Base-by-base conservation (phyloP, 1,140 invertebrate species). In the Polyergus mexicanus region DNA sequence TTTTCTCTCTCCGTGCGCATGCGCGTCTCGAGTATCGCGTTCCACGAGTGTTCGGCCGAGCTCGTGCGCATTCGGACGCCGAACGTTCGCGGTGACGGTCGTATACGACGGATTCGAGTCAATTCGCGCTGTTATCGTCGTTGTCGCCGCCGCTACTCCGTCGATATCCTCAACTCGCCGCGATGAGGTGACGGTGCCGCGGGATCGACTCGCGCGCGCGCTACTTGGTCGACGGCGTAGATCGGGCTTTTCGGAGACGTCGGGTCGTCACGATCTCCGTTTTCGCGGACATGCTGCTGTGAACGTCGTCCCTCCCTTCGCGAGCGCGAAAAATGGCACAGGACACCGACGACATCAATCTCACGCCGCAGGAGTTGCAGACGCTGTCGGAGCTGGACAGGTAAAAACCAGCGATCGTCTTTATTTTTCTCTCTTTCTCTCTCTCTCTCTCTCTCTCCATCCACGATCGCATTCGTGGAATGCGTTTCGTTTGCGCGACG, bases 301-400 rank as follows among this genome's bases (percentile, higher is more conserved):
- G 47, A 51, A 51, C 47, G 47, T 51, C 47, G 4, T 13, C 47
- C 16, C 47, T 51, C 16, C 47, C 8, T 16, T n/a, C 47, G 19
- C 35, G 65, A 56, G 47, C 3, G 51, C 22, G n/a, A 68, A 90
- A 90, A 92, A 96, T 96, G 95, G 94, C 95, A 83, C 95, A 95
- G 85, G 95, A 95, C 86, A 95, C 93, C 44, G 94, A 95, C 90
- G 95, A 96, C 84, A 96, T 96, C 80, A 96, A 96, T 91, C 92
- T 96, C 85, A 97, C 97, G 91, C 96, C 96, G 68, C 97, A 97
- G 93, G 97, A 98, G 94, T 94, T 98, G 85, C 97, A 98, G 95
- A 96, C 97, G 90, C 95, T 98, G 85, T 97, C 97, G n/a, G 97
- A 98, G 92, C 96, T 98, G 93, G 97, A 98, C 96, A 98, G 97